Conservation (phyloP, 2,888 invertebrate genomes). For the Andrena bucephala region DNA sequence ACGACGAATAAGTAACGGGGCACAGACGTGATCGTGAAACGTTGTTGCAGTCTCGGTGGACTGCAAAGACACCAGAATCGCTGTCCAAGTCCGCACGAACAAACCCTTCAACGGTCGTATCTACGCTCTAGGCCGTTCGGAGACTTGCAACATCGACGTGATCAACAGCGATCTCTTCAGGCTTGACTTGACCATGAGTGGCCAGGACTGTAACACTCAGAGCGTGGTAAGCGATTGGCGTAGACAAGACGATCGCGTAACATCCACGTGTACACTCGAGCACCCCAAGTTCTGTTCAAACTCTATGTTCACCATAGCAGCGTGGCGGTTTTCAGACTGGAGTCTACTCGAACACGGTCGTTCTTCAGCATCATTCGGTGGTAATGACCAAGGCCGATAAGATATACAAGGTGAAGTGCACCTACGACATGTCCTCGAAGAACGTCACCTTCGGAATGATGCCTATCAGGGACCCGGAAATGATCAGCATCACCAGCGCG, state of each 20-base stretch:
- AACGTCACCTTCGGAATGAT: constrained; percentile 99
- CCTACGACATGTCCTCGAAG: constrained; percentile 98
- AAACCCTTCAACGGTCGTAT: constrained; percentile 97
- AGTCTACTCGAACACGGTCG: constrained; percentile 97
- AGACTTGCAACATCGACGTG: constrained; percentile 97
- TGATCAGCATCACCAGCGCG: constrained; percentile 97
- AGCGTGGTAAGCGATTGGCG: constrained; percentile 91
- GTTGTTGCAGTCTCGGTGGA: constrained; percentile 92
- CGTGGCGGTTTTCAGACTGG: constrained; percentile 90
- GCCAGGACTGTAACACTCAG: constrained; percentile 98
- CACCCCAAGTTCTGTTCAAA: constrained; percentile 51
- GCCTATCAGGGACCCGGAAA: constrained; percentile 98
- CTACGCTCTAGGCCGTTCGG: constrained; percentile 96
- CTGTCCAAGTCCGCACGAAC: constrained; percentile 96
- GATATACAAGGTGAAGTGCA: constrained; percentile 98
- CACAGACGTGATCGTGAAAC: not conserved
- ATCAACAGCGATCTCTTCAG: constrained; percentile 96
- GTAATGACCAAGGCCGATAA: constrained; percentile 99
- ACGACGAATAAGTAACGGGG: no score
- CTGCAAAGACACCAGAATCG: constrained; percentile 97
- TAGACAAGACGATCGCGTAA: not conserved
- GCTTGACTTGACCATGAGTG: constrained; percentile 96
- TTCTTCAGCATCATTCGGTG: constrained; percentile 97
- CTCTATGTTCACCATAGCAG: constrained; percentile 74
- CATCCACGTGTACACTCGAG: constrained; percentile 24